Conservation (phyloP, 2,113 vertebrate species). For the Pandion haliaetus region DNA sequence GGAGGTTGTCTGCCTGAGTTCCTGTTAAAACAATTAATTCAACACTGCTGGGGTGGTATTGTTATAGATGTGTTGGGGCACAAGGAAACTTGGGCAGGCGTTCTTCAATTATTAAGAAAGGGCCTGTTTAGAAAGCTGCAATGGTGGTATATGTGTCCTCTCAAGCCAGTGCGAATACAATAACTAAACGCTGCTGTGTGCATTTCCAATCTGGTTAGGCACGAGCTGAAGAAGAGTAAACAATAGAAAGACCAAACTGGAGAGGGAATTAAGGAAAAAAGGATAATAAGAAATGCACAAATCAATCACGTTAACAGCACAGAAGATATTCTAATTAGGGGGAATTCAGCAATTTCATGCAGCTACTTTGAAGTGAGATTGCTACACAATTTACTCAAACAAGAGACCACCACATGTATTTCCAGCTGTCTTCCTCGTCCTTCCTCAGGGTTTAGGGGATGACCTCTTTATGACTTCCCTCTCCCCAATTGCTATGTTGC, state of each 20-base stretch:
- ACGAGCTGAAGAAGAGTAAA: not conserved
- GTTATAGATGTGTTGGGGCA: conserved; percentile 1
- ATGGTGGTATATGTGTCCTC: rapidly evolving
- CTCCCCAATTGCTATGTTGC: not conserved
- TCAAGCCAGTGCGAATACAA: not conserved
- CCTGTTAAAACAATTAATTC: conserved; percentile 28
- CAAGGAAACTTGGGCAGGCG: not conserved
- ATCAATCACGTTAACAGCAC: not conserved
- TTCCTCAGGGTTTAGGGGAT: not conserved
- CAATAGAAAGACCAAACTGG: not conserved
- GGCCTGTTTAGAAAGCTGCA: not conserved
- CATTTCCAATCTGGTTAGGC: not conserved
- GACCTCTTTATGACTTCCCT: not conserved
- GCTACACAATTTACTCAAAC: not conserved
- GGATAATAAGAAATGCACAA: not conserved
- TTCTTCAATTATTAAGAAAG: conserved; percentile 24
- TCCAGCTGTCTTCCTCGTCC: not conserved
- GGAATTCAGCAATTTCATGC: not conserved
- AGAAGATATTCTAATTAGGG: not conserved
- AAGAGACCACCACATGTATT: not conserved
- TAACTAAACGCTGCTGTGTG: not conserved
- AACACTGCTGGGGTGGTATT: not conserved
- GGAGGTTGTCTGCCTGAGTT: not conserved
- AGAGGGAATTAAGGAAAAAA: not conserved
- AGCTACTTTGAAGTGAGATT: not conserved